phyloP scores from a whole-genome alignment of 2,888 invertebrate genomes.

The Melanotus villosus region DNA sequence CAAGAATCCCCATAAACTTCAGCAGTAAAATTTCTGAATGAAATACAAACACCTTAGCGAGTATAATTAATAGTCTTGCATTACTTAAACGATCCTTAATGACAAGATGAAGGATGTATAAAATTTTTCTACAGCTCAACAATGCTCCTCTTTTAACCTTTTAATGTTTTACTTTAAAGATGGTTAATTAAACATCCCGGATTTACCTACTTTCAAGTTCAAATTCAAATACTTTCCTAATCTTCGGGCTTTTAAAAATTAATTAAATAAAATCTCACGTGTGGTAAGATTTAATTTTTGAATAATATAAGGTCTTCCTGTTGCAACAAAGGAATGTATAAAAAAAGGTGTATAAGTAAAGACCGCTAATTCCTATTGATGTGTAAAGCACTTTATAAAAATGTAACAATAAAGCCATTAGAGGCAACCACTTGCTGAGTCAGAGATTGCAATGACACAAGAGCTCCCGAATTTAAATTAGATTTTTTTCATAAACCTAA shows the following conservation, averaged over 20 bases:
- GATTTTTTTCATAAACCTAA: constrained; percentile 18
- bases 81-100: background rate
- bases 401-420: constrained; percentile 27
- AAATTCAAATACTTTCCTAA: too few relatives aligned
- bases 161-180: background rate
- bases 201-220: too few relatives aligned
- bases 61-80: background rate
- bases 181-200: too few relatives aligned
- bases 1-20: constrained; percentile 9
- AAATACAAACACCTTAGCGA: background rate
- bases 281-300: constrained; percentile 11
- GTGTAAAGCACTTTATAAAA: constrained; percentile 18
- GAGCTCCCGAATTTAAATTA: constrained; percentile 37
- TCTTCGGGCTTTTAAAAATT: too few relatives aligned
- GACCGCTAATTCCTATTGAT: constrained; percentile 31
- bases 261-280: too few relatives aligned
- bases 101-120: background rate
- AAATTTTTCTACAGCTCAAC: background rate
- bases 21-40: constrained; percentile 1
- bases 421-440: constrained; percentile 30
- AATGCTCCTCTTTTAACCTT: background rate
- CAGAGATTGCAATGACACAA: constrained; percentile 32
- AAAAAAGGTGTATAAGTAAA: constrained; percentile 3
- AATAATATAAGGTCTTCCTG: background rate
- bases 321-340: background rate